phyloP scores from a whole-genome alignment of 1,140 invertebrate genomes.

The Drosophila ambigua region DNA sequence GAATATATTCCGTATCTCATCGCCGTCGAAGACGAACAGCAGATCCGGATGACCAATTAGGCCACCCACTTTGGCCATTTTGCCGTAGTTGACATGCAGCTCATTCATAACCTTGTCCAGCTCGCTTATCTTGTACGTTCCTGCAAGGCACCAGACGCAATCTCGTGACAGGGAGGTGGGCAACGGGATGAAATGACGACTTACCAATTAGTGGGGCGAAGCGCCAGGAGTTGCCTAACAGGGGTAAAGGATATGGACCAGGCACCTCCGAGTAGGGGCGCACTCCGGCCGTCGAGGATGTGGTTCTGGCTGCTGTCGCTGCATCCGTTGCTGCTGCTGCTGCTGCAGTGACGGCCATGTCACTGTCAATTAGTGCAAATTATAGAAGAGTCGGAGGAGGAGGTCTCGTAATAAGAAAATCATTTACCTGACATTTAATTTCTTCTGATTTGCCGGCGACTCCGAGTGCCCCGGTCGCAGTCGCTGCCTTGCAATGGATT shows the following conservation, averaged over 20 bases:
- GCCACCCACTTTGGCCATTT: constrained; percentile 90
- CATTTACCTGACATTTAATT: constrained; percentile 50
- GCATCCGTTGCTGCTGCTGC: constrained; percentile 16
- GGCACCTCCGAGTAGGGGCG: constrained; percentile 89
- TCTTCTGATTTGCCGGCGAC: constrained; percentile 14
- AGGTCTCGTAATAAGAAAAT: constrained; percentile 21
- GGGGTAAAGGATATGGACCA: constrained; percentile 89
- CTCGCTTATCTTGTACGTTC: constrained; percentile 89
- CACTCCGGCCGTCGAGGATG: constrained; percentile 28
- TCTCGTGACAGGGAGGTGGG: no score
- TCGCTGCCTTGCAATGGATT: constrained; percentile 70
- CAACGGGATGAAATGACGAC: constrained; percentile 14
- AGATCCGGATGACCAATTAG: constrained; percentile 91
- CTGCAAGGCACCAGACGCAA: constrained; percentile 78
- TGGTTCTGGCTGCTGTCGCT: constrained; percentile 14
- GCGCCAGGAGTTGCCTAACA: constrained; percentile 92
- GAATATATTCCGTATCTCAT: constrained; percentile 90
- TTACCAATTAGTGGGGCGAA: constrained; percentile 89
- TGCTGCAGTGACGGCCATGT: constrained; percentile 7
- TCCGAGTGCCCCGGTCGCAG: constrained; percentile 21
- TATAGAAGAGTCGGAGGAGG: background rate
- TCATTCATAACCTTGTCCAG: constrained; percentile 90
- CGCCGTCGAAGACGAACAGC: constrained; percentile 90
- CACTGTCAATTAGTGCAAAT: constrained; percentile 42
- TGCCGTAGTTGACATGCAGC: constrained; percentile 87